A percentile compares a stretch with the other conserved stretches of the same genome.
Conservation (phyloP, 1,140 invertebrate species). For the Metaphire vulgaris region DNA sequence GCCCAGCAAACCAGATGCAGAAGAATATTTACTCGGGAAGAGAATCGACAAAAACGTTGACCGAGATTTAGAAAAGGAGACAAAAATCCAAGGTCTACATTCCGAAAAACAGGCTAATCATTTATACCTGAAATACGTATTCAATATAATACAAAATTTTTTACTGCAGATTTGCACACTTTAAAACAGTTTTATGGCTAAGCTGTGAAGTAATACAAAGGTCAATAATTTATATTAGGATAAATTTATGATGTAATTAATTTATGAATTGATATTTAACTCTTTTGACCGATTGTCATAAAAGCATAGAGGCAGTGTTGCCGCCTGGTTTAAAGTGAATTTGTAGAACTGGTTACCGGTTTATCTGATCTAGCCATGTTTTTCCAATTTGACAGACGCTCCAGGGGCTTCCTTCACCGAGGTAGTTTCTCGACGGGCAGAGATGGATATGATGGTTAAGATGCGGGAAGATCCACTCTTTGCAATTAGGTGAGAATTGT, state of each 20-base stretch:
- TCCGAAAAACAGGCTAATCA: neutral
- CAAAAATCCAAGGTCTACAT: conserved; percentile 36
- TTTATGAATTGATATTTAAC: too few species aligned
- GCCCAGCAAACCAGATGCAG: conserved; percentile 68
- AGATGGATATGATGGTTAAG: conserved; percentile 57
- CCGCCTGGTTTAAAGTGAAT: too few species aligned
- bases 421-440: conserved; percentile 42
- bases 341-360: too few species aligned
- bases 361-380: too few species aligned
- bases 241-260: too few species aligned
- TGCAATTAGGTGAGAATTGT: conserved; percentile 59
- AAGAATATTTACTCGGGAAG: conserved; percentile 84
- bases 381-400: conserved; percentile 35
- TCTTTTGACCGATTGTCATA: too few species aligned
- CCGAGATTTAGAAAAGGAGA: conserved; percentile 60
- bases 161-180: neutral
- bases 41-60: conserved; percentile 78
- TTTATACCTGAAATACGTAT: neutral
- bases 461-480: conserved; percentile 83
- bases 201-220: neutral
- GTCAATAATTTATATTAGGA: neutral
- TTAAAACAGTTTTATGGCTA: neutral
- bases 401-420: conserved; percentile 41
- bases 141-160: neutral
- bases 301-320: too few species aligned